phyloP scores from a whole-genome alignment of 2,888 invertebrate genomes.

The Chaetoderma sp. region DNA sequence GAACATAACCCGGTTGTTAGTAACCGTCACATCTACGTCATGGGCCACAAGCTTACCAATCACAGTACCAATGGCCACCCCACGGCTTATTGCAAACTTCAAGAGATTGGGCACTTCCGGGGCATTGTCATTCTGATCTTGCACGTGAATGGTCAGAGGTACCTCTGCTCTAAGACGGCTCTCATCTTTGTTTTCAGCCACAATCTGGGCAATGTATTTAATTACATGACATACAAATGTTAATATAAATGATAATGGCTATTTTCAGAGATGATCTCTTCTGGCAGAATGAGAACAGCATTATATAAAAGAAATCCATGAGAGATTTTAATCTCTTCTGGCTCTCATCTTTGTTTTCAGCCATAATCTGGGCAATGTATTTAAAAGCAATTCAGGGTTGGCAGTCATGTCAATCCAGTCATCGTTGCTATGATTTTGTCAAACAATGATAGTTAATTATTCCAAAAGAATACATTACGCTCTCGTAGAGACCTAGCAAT shows the following conservation, averaged over 20 bases:
- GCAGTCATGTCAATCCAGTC: no score
- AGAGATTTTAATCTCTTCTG: no score
- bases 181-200: slow-evolving; percentile 33
- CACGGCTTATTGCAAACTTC: slow-evolving; percentile 17
- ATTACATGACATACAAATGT: background rate
- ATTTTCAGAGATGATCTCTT: no score
- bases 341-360: slow-evolving; percentile 30
- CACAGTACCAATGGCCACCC: slow-evolving; percentile 3
- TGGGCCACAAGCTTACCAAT: slow-evolving; percentile 12
- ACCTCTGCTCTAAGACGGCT: slow-evolving; percentile 21
- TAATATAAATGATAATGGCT: no score
- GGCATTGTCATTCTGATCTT: slow-evolving; percentile 34
- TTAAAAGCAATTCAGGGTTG: no score
- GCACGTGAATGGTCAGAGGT: slow-evolving; percentile 21
- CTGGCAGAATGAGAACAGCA: no score
- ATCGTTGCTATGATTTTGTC: no score
- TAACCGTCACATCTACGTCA: slow-evolving; percentile 17
- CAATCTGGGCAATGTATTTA: slow-evolving; percentile 20
- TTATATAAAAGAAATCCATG: no score
- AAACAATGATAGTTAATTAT: no score
- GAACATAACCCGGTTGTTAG: slow-evolving; percentile 24
- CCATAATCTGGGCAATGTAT: slow-evolving; percentile 25
- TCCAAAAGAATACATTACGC: no score
- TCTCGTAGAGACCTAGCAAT: no score
- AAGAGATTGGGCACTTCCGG: slow-evolving; percentile 19